phyloP scores from a whole-genome alignment of 1,140 invertebrate genomes.

The Cyclina sinensis region DNA sequence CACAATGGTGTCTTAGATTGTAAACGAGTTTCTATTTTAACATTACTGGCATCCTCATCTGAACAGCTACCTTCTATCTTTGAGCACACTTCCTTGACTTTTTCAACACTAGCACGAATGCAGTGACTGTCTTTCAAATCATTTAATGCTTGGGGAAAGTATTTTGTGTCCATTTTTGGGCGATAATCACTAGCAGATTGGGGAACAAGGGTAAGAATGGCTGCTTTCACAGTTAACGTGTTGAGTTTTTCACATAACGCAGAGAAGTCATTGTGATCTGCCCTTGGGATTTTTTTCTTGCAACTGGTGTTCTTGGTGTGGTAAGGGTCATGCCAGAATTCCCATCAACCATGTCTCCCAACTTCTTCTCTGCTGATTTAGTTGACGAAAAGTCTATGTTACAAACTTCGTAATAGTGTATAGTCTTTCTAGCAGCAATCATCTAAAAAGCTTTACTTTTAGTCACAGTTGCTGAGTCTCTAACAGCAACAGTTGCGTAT shows the following conservation, averaged over 20 bases:
- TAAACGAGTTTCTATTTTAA: slow-evolving; percentile 58
- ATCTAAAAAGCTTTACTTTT: slow-evolving; percentile 69
- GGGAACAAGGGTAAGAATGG: slow-evolving; percentile 39
- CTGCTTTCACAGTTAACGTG: too few species aligned
- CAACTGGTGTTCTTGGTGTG: too few species aligned
- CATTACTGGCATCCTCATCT: background rate
- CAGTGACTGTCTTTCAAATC: slow-evolving; percentile 41
- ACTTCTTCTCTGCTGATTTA: slow-evolving; percentile 31
- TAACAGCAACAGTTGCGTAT: slow-evolving; percentile 57
- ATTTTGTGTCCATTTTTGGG: slow-evolving; percentile 20
- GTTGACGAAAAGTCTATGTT: slow-evolving; percentile 71
- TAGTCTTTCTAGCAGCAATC: slow-evolving; percentile 52
- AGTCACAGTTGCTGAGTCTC: slow-evolving; percentile 66
- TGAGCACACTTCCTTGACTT: slow-evolving; percentile 39
- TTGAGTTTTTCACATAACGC: too few species aligned
- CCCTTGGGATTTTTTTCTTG: too few species aligned
- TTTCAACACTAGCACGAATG: background rate
- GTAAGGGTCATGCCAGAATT: background rate
- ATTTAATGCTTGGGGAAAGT: slow-evolving; percentile 45
- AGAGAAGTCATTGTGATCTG: too few species aligned
- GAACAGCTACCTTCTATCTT: slow-evolving; percentile 1
- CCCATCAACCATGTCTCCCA: too few species aligned
- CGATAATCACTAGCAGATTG: slow-evolving; percentile 41
- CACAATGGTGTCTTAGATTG: slow-evolving; percentile 56
- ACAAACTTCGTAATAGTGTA: slow-evolving; percentile 28